Conservation (phyloP, 2,888 invertebrate genomes). For the Pterobdella sp. region DNA sequence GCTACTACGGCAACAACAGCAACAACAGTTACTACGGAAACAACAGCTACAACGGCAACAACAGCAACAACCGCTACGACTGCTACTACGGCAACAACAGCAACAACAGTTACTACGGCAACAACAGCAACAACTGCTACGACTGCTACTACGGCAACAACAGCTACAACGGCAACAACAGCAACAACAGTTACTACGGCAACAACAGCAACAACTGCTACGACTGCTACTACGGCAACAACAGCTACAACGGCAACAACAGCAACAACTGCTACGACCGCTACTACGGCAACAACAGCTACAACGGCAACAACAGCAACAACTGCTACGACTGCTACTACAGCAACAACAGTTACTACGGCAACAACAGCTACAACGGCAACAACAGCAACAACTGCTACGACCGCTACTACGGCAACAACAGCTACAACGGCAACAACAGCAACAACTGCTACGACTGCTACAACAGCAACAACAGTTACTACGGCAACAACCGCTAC, state of each 20-base stretch:
- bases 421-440: background rate
- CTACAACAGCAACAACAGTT: background rate
- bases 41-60: background rate
- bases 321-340: conserved; percentile 19
- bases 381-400: background rate
- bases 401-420: background rate
- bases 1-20: background rate
- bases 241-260: background rate
- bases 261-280: conserved; percentile 13
- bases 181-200: background rate
- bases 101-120: background rate
- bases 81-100: background rate
- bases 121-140: background rate
- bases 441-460: background rate
- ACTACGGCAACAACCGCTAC: background rate
- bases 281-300: conserved; percentile 14
- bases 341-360: background rate
- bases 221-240: background rate
- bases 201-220: background rate
- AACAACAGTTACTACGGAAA: background rate
- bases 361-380: conserved; percentile 2
- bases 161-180: background rate
- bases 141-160: background rate
- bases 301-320: conserved; percentile 8
- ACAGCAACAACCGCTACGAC: background rate